These are phyloP conservation scores for Brachionus asplanchnoidis DNA, from an alignment of 1,140 invertebrate species.

Conservation along the genomic window DNA sequence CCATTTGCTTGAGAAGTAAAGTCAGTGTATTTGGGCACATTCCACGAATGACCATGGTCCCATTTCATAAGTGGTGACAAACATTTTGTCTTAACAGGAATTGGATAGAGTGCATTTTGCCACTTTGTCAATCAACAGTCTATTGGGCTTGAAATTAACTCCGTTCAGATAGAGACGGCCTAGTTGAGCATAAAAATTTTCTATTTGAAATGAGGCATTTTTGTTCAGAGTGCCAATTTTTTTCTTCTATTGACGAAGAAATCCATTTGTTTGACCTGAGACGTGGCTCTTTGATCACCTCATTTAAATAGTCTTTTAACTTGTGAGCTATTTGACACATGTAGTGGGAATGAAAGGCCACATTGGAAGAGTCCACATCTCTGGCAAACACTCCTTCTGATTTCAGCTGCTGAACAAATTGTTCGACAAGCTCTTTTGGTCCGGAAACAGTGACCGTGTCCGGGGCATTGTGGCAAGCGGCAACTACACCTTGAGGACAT, in stretches of 20 bases:
- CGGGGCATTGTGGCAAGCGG: conserved; percentile 85
- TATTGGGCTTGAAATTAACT: conserved; percentile 66
- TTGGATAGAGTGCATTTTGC: conserved; percentile 63
- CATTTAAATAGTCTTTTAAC: conserved; percentile 69
- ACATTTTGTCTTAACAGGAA: not conserved
- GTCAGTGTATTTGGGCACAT: conserved; percentile 54
- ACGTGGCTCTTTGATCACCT: conserved; percentile 62
- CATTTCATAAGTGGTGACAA: conserved; percentile 69
- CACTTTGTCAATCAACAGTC: conserved; percentile 61
- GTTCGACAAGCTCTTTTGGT: conserved; percentile 61
- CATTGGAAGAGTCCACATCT: conserved; percentile 76
- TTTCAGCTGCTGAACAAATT: not conserved
- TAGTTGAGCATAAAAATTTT: conserved; percentile 67
- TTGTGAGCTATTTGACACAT: conserved; percentile 76
- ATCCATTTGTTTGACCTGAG: conserved; percentile 76
- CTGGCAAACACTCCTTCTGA: conserved; percentile 71
- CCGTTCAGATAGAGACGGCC: conserved; percentile 77
- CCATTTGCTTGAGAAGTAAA: not conserved
- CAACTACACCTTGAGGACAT: conserved; percentile 69
- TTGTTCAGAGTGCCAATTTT: conserved; percentile 72
- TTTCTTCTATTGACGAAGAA: conserved; percentile 80
- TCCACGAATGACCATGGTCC: conserved; percentile 73
- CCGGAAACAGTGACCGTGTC: conserved; percentile 91
- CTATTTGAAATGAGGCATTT: conserved; percentile 65
- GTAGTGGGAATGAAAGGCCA: conserved; percentile 90